Evolutionary conservation across 2,113 vertebrate genomes (phyloP), one percentile per base, ranked within the genome.

Genomic region (Silurus asotus): DNA sequence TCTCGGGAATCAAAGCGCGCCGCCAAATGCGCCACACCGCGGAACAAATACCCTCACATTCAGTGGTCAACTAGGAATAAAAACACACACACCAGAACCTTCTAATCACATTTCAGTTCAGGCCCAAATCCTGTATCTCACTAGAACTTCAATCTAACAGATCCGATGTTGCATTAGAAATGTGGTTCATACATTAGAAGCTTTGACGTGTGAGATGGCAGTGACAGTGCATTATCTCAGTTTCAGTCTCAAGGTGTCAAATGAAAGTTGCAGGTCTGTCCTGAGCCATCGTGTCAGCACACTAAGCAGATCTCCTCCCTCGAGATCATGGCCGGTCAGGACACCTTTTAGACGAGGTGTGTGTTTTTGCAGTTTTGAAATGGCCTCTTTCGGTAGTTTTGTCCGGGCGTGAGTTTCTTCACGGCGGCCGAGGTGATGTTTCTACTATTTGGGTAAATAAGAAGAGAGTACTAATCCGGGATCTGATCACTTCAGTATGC

Each of bases 21-120:
- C 82, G 86, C 86, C 92, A 91, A 92, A 93, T 89, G 93, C 92
- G 90, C 84, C 90, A 91, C 93, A 88, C 91, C 89, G 92, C 93
- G 91, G 88, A 91, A 94, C 94, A 92, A 93, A 88, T 90, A 90
- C 45, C 84, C 85, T 91, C 84, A 87, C 90, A 82, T 88, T 72
- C 88, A 81, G 89, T 91, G 84, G 49, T 82, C 64, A 59, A 84
- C 85, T 55, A 65, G 79, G 74, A 65, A 51, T 15, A 45, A 72
- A 86, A 55, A 88, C 28, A 86, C 13, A 19, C 51, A 83, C 15
- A 25, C 61, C 67, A 62, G 49, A 58, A 58, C 3, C 51, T 25
- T 23, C 15, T 89, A 88, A 88, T 86, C 89, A 86, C 88, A 89
- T 85, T 87, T 88, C 25, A 64, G 48, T 58, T 55, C 49, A 78